These are phyloP conservation scores for Sebastolobus alascanus DNA, from an alignment of 2,797 vertebrate species.

Conservation along the genomic window DNA sequence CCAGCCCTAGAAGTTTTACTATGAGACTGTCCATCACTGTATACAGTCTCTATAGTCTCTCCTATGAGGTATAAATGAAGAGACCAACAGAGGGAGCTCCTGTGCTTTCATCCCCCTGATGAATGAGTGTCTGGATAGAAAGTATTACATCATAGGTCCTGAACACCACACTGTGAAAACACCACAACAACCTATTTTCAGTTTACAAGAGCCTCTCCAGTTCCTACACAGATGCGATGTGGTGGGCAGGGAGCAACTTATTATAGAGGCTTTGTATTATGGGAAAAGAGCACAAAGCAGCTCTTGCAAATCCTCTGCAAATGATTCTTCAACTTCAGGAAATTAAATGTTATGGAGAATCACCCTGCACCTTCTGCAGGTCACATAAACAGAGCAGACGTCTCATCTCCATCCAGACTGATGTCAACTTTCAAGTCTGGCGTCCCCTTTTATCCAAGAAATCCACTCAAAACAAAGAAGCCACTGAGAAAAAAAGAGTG, in stretches of 20 bases:
- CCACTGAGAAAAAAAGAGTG: constrained; percentile 44
- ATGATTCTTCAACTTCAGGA: constrained; percentile 33
- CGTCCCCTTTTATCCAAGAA: constrained; percentile 32
- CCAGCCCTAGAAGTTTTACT: background rate
- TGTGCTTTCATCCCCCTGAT: constrained; percentile 28
- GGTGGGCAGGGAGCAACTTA: constrained; percentile 4
- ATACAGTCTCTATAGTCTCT: background rate
- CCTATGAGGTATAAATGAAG: background rate
- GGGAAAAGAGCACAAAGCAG: constrained; percentile 8
- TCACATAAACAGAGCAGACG: constrained; percentile 34
- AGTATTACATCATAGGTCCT: constrained; percentile 54
- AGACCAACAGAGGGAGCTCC: constrained; percentile 73
- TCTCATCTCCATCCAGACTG: constrained; percentile 25
- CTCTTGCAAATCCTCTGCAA: constrained; percentile 21
- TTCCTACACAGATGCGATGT: constrained; percentile 25
- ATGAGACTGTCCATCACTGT: background rate
- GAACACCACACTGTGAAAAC: constrained; percentile 30
- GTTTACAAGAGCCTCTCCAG: constrained; percentile 32
- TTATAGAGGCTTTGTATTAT: background rate
- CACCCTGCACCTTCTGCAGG: constrained; percentile 22
- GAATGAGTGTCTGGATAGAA: constrained; percentile 48
- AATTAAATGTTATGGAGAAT: constrained; percentile 38
- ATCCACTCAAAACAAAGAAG: constrained; percentile 59
- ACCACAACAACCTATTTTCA: constrained; percentile 36
- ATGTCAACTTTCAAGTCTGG: background rate